Conservation (phyloP, 2,888 invertebrate species). For the Xestoiulus laeticollis region DNA sequence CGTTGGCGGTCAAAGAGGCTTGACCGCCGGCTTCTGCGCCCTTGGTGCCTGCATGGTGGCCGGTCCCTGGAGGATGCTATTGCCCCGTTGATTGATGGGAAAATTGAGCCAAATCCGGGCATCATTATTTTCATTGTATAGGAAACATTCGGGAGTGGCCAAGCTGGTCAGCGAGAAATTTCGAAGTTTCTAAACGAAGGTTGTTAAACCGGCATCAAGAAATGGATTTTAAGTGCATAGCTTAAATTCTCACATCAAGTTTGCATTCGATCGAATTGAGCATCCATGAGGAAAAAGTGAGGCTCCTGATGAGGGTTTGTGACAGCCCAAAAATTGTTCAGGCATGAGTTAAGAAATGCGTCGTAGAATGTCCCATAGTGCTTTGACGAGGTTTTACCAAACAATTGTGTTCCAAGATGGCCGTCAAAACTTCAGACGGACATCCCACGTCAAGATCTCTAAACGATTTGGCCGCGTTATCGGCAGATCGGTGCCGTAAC, state of each 20-base stretch:
- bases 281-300: background rate
- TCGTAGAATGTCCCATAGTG: background rate
- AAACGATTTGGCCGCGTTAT: background rate
- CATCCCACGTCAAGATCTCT: background rate
- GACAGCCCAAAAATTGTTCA: too few relatives aligned
- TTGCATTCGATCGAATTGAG: background rate
- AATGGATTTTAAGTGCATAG: too few relatives aligned
- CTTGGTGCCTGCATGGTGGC: background rate
- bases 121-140: background rate
- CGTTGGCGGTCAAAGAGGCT: background rate
- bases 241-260: too few relatives aligned
- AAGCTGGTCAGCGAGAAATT: background rate
- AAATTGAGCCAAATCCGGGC: background rate
- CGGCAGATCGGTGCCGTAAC: background rate
- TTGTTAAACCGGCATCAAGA: background rate
- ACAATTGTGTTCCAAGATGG: background rate
- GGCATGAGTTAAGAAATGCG: too few relatives aligned
- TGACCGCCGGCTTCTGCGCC: background rate
- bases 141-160: background rate
- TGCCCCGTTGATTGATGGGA: slow-evolving; percentile 10
- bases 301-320: background rate
- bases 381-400: background rate
- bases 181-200: background rate
- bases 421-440: background rate
- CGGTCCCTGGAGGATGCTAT: background rate